Evolutionary conservation across 2,113 vertebrate species (phyloP), one percentile per base, ranked within the genome.

Genomic region (Bos indicus): DNA sequence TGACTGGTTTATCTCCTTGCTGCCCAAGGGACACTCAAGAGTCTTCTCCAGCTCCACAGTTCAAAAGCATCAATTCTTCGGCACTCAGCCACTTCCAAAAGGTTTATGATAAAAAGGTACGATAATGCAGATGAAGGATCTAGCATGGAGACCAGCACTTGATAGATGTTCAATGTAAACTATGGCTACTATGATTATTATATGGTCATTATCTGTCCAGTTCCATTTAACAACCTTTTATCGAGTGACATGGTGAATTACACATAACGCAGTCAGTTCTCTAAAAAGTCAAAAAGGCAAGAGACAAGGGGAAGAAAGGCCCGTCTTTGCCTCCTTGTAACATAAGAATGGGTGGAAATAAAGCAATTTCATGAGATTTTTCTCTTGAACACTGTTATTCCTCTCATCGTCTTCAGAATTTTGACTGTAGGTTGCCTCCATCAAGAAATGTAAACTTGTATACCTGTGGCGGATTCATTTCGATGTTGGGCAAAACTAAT

Each of bases 351-450:
- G 21, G 6, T 1, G 2, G 21, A 16, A 26, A 56, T 46, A 9
- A 52, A 57, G 10, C 10, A 12, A 6, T 3, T 3, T 2, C 6
- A 10, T 0, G 5, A 10, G 25, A 5, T 25, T 6, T 7, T 25
- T 30, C 48, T 80, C 23, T 9, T 52, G 17, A 17, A 17, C 21
- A 2, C n/a, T 5, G 6, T 21, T 46, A 16, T 43, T 28, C 40
- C 46, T 14, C 80, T 25, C 30, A 7, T 5, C 7, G 4, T 46
- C 51, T 67, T 71, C 6, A 25, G 83, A 56, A 62, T 33, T 51
- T n/a, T 54, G 15, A 46, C 57, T 30, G 8, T 1, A 19, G n/a
- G 28, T 40, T 57, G 51, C 7, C 40, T 17, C 12, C 6, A 6
- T 59, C 82, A 80, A 21, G 43, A 64, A 78, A 80, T 2, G 46